These are phyloP conservation scores for Liparis tanakae DNA, from an alignment of 2,797 vertebrate species.

Conservation along the genomic window DNA sequence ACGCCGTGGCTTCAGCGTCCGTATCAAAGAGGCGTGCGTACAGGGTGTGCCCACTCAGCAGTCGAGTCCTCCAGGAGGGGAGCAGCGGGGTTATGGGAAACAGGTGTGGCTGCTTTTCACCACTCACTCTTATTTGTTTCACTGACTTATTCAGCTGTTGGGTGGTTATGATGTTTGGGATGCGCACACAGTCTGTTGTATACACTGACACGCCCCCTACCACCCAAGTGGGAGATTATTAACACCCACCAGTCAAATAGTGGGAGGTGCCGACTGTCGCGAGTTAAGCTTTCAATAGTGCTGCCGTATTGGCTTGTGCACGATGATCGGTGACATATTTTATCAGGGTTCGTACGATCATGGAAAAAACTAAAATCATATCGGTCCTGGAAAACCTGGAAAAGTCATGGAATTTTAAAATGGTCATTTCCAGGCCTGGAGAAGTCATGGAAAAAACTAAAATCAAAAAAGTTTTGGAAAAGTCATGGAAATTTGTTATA, in stretches of 20 bases:
- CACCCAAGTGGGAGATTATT: constrained; percentile 75
- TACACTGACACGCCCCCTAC: constrained; percentile 58
- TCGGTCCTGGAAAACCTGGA: too few relatives aligned
- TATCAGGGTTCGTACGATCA: too few relatives aligned
- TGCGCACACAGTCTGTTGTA: constrained; percentile 67
- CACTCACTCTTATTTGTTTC: constrained; percentile 67
- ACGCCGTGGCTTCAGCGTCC: constrained; percentile 57
- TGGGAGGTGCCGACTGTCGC: constrained; percentile 25
- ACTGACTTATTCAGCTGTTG: constrained; percentile 64
- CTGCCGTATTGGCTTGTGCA: constrained; percentile 40
- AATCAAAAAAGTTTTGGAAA: too few relatives aligned
- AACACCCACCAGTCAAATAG: constrained; percentile 68
- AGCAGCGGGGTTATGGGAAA: constrained; percentile 77
- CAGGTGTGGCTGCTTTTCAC: constrained; percentile 75
- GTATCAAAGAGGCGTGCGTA: constrained; percentile 66
- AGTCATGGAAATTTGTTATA: too few relatives aligned
- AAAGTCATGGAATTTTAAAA: too few relatives aligned
- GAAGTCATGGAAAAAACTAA: too few relatives aligned
- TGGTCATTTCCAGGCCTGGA: too few relatives aligned
- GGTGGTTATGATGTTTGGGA: constrained; percentile 62
- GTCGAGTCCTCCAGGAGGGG: constrained; percentile 61
- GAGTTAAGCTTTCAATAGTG: constrained; percentile 20
- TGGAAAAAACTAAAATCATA: too few relatives aligned
- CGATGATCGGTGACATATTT: constrained; percentile 18
- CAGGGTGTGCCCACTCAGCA: constrained; percentile 75